Evolutionary conservation across 2,888 invertebrate genomes (phyloP), one percentile per base, ranked within the genome.

Genomic region (Clusia tigrina): DNA sequence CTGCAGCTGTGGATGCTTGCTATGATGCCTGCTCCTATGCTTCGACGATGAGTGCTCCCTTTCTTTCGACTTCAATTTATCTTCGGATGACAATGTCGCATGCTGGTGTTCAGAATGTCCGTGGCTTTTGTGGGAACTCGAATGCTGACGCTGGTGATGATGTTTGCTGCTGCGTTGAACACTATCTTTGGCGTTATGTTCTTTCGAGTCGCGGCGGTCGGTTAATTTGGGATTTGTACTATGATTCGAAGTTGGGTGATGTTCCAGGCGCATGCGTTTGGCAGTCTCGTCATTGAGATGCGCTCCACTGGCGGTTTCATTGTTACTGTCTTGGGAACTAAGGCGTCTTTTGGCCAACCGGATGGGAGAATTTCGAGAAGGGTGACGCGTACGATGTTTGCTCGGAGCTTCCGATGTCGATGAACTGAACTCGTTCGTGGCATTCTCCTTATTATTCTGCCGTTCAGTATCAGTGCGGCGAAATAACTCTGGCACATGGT

Each of bases 311-410:
- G 59, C 60, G 9, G 58, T 67, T 37, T 73, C 76, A 23, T 74
- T 71, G 42, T 76, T 81, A 74, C 87, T 87, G 63, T 93, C 93
- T 78, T 93, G 93, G 1, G 91, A 91, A 68, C 93, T 93, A 76
- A 92, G 87, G 64, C 93, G 87, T 57, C 94, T 86, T 82, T 94
- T 94, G 62, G 81, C 76, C 56, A 74, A 68, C 3, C 82, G 80
- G 6, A 71, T 74, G 0, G 83, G 83, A 9, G 78, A 77, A 54
- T 76, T 82, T 1, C 80, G 71, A 1, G 80, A 81, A 2, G 75
- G 71, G 60, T 81, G 81, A 1, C 80, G 73, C 10, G 74, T 73
- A 15, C 80, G 79, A 54, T 80, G 73, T n/a, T 79, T 78, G 51
- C 53, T 63, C 51, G 61, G 60, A 22, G 51, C 22, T 55, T 23